phyloP scores from a whole-genome alignment of 2,797 vertebrate species.

The Spinibarbus caldwelli region DNA sequence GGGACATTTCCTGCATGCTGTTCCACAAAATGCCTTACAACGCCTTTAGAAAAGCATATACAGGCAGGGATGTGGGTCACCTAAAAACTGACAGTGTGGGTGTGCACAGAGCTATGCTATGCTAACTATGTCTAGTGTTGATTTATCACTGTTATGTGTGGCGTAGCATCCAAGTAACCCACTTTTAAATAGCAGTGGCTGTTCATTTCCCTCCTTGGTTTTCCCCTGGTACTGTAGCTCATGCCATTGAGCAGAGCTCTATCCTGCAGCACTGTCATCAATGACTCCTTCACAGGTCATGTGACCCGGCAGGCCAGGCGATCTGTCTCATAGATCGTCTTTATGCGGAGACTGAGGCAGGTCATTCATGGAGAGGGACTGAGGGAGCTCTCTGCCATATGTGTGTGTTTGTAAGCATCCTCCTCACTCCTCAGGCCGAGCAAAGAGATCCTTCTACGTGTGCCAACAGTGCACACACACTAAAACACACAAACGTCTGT shows the following conservation, averaged over 20 bases:
- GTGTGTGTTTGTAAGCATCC: conserved; percentile 46
- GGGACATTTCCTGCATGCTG: neutral
- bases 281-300: conserved; percentile 79
- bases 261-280: conserved; percentile 69
- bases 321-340: conserved; percentile 78
- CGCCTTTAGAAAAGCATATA: neutral
- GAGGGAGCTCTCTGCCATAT: conserved; percentile 63
- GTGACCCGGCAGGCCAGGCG: conserved; percentile 60
- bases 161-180: conserved; percentile 12
- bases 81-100: conserved; percentile 10
- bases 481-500: conserved; percentile 49
- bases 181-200: conserved; percentile 36
- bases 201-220: conserved; percentile 21
- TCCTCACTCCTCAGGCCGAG: conserved; percentile 67
- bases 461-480: conserved; percentile 61
- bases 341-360: conserved; percentile 77
- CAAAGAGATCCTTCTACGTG: conserved; percentile 69
- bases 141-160: conserved; percentile 46
- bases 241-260: conserved; percentile 31
- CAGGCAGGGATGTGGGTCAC: conserved; percentile 11
- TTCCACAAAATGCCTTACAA: neutral
- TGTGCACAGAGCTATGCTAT: conserved; percentile 16
- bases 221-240: neutral
- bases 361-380: conserved; percentile 76
- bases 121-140: conserved; percentile 24